A percentile compares a stretch with the other conserved stretches of the same genome.
phyloP scores from a whole-genome alignment of 1,140 invertebrate species.

The Atopsyche davidsoni region DNA sequence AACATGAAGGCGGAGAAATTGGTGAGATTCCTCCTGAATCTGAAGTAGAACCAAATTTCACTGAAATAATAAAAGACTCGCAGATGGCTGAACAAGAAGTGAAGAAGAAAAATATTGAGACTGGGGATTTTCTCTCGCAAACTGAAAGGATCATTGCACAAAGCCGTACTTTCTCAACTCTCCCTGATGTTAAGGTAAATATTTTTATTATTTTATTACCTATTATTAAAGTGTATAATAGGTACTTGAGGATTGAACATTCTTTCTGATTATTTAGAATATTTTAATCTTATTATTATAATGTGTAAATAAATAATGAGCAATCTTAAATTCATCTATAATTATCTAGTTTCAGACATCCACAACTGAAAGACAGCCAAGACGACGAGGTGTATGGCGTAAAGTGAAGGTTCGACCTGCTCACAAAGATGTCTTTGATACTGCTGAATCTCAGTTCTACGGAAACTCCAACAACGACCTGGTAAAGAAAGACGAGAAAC shows the following conservation, averaged over 20 bases:
- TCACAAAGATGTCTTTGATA: conserved; percentile 54
- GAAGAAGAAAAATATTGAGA: not conserved
- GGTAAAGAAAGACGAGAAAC: conserved; percentile 21
- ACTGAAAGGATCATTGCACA: conserved; percentile 6
- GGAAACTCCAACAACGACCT: conserved; percentile 43
- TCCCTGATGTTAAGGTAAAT: conserved; percentile 19
- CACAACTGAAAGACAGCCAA: conserved; percentile 41
- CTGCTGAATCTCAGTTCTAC: conserved; percentile 60
- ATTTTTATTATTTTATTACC: not conserved
- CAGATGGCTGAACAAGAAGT: not conserved
- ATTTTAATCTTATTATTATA: no score
- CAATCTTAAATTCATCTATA: no score
- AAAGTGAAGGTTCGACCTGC: conserved; percentile 53
- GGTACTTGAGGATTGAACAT: no score
- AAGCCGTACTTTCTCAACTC: conserved; percentile 12
- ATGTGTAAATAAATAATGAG: no score
- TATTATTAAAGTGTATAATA: no score
- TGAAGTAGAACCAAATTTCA: not conserved
- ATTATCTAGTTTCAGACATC: conserved; percentile 24
- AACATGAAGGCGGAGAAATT: conserved; percentile 48
- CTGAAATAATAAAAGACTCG: conserved; percentile 7
- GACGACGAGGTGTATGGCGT: conserved; percentile 59
- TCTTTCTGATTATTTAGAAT: no score
- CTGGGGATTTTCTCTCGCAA: not conserved
- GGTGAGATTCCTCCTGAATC: conserved; percentile 42